phyloP scores from a whole-genome alignment of 2,888 invertebrate genomes.

The Rutpela maculata region DNA sequence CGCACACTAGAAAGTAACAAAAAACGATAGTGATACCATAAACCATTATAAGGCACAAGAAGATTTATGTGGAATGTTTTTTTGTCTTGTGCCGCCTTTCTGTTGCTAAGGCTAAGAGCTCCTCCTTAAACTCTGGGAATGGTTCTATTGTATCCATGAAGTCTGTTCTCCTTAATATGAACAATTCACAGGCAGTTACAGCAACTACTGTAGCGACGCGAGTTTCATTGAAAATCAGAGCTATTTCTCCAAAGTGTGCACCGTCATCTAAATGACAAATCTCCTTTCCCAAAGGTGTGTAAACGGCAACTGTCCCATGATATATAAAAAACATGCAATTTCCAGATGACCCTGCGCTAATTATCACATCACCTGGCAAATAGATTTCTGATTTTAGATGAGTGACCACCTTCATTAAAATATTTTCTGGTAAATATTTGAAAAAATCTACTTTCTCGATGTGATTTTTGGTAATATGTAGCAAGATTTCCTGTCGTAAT shows the following conservation, averaged over 20 bases:
- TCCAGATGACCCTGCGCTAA: conserved; percentile 68
- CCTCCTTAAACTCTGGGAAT: conserved; percentile 67
- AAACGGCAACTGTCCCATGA: conserved; percentile 73
- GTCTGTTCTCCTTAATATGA: conserved; percentile 68
- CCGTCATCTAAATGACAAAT: conserved; percentile 74
- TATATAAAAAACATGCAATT: conserved; percentile 72
- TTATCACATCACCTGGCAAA: conserved; percentile 71
- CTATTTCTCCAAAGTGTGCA: conserved; percentile 74
- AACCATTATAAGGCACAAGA: background rate
- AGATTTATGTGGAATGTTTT: background rate
- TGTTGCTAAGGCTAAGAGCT: conserved; percentile 14
- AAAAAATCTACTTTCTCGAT: conserved; percentile 71
- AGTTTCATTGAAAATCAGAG: conserved; percentile 71
- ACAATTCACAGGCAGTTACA: conserved; percentile 73
- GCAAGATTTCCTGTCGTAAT: conserved; percentile 66
- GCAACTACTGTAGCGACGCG: conserved; percentile 72
- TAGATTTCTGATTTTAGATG: conserved; percentile 66
- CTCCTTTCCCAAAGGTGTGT: conserved; percentile 71
- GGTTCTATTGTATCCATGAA: conserved; percentile 70
- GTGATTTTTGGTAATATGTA: conserved; percentile 69
- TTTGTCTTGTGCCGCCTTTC: conserved; percentile 16
- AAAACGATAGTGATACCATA: background rate
- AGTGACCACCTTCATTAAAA: conserved; percentile 25
- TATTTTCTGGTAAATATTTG: conserved; percentile 54
- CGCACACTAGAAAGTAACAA: no score